Evolutionary conservation across 2,113 vertebrate genomes (phyloP).

Genomic region (Solea senegalensis): DNA sequence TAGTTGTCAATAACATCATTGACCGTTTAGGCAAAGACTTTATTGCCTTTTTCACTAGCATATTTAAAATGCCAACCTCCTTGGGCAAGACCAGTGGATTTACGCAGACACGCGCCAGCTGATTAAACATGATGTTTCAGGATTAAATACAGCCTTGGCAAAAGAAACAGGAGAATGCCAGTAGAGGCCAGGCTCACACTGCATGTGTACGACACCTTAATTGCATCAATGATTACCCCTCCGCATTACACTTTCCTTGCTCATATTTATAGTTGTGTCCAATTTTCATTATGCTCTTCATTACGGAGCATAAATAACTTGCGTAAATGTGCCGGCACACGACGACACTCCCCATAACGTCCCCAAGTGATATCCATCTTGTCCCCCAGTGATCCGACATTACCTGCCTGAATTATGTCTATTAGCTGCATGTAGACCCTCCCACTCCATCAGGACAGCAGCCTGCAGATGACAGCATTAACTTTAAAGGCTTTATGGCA

Average conservation of each 20-base stretch:
- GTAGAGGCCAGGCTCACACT: slow-evolving; percentile 59
- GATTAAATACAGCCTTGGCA: slow-evolving; percentile 67
- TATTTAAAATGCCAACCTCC: slow-evolving; percentile 68
- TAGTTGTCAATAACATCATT: slow-evolving; percentile 51
- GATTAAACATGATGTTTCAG: slow-evolving; percentile 73
- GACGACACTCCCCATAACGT: slow-evolving; percentile 75
- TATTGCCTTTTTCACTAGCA: slow-evolving; percentile 68
- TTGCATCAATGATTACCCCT: slow-evolving; percentile 81
- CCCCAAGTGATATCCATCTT: slow-evolving; percentile 82
- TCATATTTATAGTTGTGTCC: slow-evolving; percentile 85
- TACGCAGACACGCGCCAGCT: slow-evolving; percentile 45
- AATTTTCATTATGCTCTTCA: slow-evolving; percentile 88
- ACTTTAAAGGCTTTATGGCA: slow-evolving; percentile 83
- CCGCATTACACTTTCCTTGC: slow-evolving; percentile 69
- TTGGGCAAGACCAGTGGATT: slow-evolving; percentile 59
- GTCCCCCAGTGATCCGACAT: slow-evolving; percentile 76
- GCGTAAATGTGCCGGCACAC: slow-evolving; percentile 79
- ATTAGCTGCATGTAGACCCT: slow-evolving; percentile 73
- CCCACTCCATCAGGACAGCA: slow-evolving; percentile 76
- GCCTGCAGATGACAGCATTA: slow-evolving; percentile 78
- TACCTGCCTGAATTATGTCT: slow-evolving; percentile 83
- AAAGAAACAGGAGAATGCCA: slow-evolving; percentile 55
- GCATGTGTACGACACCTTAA: slow-evolving; percentile 79
- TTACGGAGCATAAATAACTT: slow-evolving; percentile 84
- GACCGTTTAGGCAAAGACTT: slow-evolving; percentile 52